These are phyloP conservation scores for Zygaena filipendulae DNA, from an alignment of 2,888 invertebrate species.

Conservation along the genomic window DNA sequence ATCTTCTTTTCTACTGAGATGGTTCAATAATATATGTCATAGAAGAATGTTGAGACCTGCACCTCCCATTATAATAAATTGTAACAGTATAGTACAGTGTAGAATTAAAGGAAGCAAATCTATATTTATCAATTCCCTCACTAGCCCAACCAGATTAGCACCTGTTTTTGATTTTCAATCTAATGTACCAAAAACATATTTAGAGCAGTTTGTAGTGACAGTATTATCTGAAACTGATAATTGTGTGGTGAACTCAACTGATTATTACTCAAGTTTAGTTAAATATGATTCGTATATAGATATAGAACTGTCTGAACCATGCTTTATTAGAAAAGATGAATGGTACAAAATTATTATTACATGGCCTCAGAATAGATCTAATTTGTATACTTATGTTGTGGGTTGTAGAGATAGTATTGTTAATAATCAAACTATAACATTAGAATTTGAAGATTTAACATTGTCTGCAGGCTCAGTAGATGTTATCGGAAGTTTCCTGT, in stretches of 20 bases:
- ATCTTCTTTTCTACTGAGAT: constrained; percentile 26
- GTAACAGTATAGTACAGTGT: constrained; percentile 35
- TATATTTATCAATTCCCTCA: constrained; percentile 51
- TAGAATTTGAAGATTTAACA: constrained; percentile 57
- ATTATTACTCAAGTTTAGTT: constrained; percentile 42
- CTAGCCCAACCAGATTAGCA: constrained; percentile 52
- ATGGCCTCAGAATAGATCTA: constrained; percentile 41
- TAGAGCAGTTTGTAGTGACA: constrained; percentile 46
- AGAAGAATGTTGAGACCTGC: constrained; percentile 45
- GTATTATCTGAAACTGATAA: constrained; percentile 42
- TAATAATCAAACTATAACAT: constrained; percentile 36
- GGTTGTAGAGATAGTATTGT: constrained; percentile 42
- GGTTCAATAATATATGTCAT: constrained; percentile 49
- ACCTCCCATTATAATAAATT: constrained; percentile 46
- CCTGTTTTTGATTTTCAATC: constrained; percentile 41
- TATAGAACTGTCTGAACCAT: constrained; percentile 47
- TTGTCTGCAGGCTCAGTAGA: too few species aligned
- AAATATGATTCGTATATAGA: constrained; percentile 52
- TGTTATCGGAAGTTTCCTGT: constrained; percentile 47
- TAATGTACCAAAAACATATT: constrained; percentile 37
- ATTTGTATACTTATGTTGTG: constrained; percentile 44
- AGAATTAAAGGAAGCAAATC: constrained; percentile 51
- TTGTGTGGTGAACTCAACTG: constrained; percentile 36
- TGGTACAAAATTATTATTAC: constrained; percentile 53
- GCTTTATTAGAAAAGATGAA: constrained; percentile 46